phyloP scores from a whole-genome alignment of 2,113 vertebrate species.

The Ammodramus savannarum region DNA sequence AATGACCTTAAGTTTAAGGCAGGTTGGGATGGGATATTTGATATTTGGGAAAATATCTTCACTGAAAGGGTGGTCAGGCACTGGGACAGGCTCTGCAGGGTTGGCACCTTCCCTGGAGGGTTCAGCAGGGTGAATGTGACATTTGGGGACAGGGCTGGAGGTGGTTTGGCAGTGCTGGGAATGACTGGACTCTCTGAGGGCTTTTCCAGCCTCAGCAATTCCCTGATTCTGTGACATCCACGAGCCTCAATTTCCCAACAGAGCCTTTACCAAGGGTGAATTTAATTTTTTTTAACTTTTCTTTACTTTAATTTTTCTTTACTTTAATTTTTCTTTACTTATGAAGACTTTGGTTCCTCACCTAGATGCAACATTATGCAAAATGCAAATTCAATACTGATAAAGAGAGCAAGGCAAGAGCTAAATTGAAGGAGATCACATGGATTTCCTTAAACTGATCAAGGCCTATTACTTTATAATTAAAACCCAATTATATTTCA shows the following conservation, averaged over 20 bases:
- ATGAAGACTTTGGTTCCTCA: background rate
- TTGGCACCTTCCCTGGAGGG: background rate
- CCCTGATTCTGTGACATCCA: background rate
- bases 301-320: background rate
- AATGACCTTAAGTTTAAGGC: background rate
- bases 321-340: background rate
- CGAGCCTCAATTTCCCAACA: background rate
- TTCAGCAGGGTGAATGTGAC: background rate
- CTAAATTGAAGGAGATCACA: background rate
- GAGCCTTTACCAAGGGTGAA: background rate
- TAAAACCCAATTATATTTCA: background rate
- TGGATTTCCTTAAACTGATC: background rate
- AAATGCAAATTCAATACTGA: background rate
- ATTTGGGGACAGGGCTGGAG: fast-evolving
- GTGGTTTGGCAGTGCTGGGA: background rate
- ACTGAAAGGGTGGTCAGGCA: background rate
- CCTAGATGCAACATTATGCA: fast-evolving
- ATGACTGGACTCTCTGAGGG: background rate
- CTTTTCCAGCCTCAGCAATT: background rate
- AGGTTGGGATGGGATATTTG: background rate
- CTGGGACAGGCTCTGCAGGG: background rate
- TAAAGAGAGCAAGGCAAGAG: background rate
- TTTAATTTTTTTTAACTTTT: no score
- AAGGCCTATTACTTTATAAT: background rate
- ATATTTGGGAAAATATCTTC: background rate